Evolutionary conservation across 2,113 vertebrate genomes (phyloP), one percentile per base, ranked within the genome.

Genomic region (Globicephala melas): DNA sequence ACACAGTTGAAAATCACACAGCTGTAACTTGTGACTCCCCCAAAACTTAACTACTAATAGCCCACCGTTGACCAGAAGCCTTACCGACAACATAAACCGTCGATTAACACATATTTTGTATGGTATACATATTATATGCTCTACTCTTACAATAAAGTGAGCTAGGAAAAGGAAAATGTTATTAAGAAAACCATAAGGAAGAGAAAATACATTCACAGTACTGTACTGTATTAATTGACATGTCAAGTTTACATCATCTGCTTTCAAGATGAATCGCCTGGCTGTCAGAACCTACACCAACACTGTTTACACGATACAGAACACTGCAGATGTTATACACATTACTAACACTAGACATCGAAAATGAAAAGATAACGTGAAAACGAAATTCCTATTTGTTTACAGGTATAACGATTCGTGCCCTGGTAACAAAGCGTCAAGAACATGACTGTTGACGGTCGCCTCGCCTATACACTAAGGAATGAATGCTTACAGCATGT

Each of bases 401-500:
- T 6, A n/a, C 28, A 47, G 10, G 74, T 7, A 0, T 41, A 15
- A 74, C 5, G 74, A 6, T 25, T 50, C 44, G 3, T 28, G 44
- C 44, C 3, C 2, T 21, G 74, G 6, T 7, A 10, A 33, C 2
- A 38, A 21, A n/a, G 74, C 47, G 0, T 11, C 28, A 21, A 17
- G 74, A 53, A 6, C 0, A 21, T 0, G 60, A 62, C 1, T 62
- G 9, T 31, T 20, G 2, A 18, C 28, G 20, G 74, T 0, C 7
- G 74, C 18, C 74, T 6, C 4, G 44, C 47, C 3, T 12, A 18
- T 11, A 5, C 74, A 4, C 31, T 2, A 2, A 20, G 47, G 18
- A 13, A 1, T 5, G 31, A 7, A 12, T 10, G 0, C 4, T 8
- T 1, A 2, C 0, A 44, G 26, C 31, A 0, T 9, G 26, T 1